Conservation (phyloP, 1,140 invertebrate genomes). For the Euwallacea fornicatus region DNA sequence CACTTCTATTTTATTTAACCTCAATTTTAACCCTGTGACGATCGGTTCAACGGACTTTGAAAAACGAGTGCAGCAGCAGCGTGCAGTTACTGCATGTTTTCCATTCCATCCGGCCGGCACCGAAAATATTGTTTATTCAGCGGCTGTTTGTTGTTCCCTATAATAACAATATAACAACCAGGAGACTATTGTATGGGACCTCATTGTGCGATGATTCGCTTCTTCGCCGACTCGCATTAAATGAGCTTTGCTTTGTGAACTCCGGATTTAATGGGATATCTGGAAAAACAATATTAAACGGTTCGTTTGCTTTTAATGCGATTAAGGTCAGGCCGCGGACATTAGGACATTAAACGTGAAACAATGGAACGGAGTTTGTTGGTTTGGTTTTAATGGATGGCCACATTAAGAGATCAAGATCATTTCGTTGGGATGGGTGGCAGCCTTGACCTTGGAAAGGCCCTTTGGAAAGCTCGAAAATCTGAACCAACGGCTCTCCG, state of each 20-base stretch:
- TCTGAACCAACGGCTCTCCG: too few species aligned
- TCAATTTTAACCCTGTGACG: slow-evolving; percentile 16
- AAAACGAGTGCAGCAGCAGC: slow-evolving; percentile 7
- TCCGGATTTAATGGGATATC: slow-evolving; percentile 23
- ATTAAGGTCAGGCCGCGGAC: too few species aligned
- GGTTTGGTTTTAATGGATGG: too few species aligned
- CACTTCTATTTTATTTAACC: slow-evolving; percentile 15
- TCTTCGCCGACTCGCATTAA: background rate
- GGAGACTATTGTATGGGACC: slow-evolving; percentile 15
- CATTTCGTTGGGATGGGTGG: too few species aligned
- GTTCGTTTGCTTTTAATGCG: slow-evolving; percentile 16
- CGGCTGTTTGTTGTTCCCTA: slow-evolving; percentile 22
- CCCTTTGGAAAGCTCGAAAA: too few species aligned
- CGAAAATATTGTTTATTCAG: slow-evolving; percentile 27
- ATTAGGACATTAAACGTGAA: too few species aligned
- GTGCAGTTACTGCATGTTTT: slow-evolving; percentile 3
- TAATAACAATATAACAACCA: slow-evolving; percentile 22
- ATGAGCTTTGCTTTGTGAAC: too few species aligned
- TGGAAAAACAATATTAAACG: slow-evolving; percentile 19
- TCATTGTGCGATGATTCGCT: slow-evolving; percentile 7
- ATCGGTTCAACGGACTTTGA: slow-evolving; percentile 15
- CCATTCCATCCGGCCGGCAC: background rate
- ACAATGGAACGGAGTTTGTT: too few species aligned
- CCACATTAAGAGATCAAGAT: too few species aligned
- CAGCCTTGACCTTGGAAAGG: too few species aligned